phyloP scores from a whole-genome alignment of 1,140 invertebrate species.

The Ctenoplectra terminalis region DNA sequence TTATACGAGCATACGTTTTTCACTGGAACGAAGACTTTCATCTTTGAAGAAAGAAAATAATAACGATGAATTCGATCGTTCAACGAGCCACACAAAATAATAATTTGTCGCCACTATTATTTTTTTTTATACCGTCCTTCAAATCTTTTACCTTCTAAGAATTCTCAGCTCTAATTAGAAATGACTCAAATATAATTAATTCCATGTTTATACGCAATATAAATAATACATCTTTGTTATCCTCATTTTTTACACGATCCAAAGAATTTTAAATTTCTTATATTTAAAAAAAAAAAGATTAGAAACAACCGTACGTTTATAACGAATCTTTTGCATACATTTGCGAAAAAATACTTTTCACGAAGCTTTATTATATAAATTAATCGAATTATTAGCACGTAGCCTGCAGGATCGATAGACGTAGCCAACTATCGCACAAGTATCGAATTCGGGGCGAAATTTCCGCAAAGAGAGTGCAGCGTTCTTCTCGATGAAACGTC shows the following conservation, averaged over 20 bases:
- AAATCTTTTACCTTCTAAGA: background rate
- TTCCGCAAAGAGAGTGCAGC: background rate
- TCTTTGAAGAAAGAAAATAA: background rate
- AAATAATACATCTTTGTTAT: background rate
- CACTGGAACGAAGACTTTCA: conserved; percentile 28
- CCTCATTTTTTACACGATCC: background rate
- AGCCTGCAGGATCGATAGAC: background rate
- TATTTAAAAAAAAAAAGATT: too few relatives aligned
- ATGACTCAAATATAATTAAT: background rate
- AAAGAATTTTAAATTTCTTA: background rate
- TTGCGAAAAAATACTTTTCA: background rate
- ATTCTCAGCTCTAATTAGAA: background rate
- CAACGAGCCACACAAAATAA: background rate
- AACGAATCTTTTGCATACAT: too few relatives aligned
- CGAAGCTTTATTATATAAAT: background rate
- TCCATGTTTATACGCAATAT: background rate
- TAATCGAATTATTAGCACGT: background rate
- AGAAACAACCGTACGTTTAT: too few relatives aligned
- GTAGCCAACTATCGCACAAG: background rate
- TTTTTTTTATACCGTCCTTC: background rate
- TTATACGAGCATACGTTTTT: conserved; percentile 19
- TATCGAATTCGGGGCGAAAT: background rate
- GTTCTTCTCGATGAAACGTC: background rate
- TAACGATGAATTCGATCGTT: background rate
- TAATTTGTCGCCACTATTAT: background rate